Percentiles rank a stretch among this genome's conserved stretches.
Evolutionary conservation across 2,113 vertebrate genomes (phyloP).

Genomic region (Sardina pilchardus): DNA sequence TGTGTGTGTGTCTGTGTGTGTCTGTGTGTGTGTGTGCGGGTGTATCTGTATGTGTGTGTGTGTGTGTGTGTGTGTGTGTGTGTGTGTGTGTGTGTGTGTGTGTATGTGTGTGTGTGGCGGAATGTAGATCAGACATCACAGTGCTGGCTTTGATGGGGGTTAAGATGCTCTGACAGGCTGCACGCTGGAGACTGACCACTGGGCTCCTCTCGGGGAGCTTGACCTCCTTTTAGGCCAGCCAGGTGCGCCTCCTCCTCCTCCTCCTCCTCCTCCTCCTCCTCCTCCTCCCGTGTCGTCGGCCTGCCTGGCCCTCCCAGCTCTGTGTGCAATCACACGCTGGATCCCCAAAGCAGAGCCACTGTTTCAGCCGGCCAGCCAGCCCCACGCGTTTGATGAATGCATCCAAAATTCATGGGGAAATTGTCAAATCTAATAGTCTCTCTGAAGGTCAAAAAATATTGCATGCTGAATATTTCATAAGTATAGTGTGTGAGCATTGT

Average conservation of each 20-base stretch:
- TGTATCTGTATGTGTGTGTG: background rate
- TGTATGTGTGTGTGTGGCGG: background rate
- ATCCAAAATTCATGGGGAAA: slow-evolving; percentile 2
- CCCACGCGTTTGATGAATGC: background rate
- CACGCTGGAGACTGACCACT: background rate
- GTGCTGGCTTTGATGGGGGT: slow-evolving; percentile 24
- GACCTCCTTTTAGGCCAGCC: background rate
- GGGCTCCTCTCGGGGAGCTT: background rate
- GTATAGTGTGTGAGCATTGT: background rate
- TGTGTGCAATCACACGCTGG: background rate
- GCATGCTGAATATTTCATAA: background rate
- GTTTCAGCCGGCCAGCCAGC: background rate
- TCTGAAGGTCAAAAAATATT: slow-evolving; percentile 17
- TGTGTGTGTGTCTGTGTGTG: background rate
- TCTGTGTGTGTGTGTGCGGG: background rate
- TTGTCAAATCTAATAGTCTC: slow-evolving; percentile 17
- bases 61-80: background rate
- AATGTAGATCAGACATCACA: slow-evolving; percentile 9
- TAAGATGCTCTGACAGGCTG: slow-evolving; percentile 32
- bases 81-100: background rate
- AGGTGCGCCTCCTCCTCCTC: background rate
- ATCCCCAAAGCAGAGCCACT: background rate
- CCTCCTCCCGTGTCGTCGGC: background rate
- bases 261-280: background rate
- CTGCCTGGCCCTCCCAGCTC: background rate